Conservation (phyloP, 1,140 invertebrate genomes). For the Galleria mellonella region DNA sequence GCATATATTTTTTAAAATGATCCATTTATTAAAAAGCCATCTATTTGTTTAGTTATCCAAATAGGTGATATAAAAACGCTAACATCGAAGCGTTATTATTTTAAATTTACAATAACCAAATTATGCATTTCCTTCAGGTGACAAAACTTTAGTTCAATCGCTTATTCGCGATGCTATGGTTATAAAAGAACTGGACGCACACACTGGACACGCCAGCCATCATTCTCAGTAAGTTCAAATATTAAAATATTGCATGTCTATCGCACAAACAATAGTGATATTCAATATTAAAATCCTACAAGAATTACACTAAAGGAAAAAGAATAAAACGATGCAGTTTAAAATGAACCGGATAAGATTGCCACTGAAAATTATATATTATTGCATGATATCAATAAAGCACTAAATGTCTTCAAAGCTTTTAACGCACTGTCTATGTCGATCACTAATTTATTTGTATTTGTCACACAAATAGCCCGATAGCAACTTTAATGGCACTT, state of each 20-base stretch:
- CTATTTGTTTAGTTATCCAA: too few species aligned
- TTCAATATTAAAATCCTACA: not conserved
- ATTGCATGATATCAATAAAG: conserved; percentile 11
- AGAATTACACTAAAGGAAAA: not conserved
- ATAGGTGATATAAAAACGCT: too few species aligned
- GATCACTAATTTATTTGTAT: conserved; percentile 64
- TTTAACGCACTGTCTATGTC: conserved; percentile 33
- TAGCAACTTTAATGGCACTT: conserved; percentile 90
- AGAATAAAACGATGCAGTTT: not conserved
- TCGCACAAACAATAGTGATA: conserved; percentile 1
- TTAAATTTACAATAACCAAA: too few species aligned
- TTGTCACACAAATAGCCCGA: conserved; percentile 81
- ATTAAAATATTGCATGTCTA: conserved; percentile 22
- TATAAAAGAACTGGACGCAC: conserved; percentile 83
- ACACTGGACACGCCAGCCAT: conserved; percentile 66
- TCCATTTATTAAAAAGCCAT: too few species aligned
- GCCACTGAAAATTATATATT: not conserved
- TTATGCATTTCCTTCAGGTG: conserved; percentile 71
- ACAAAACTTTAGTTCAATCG: conserved; percentile 89
- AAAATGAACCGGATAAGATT: not conserved
- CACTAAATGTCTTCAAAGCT: conserved; percentile 4
- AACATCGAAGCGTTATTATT: too few species aligned
- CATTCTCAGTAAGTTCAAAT: conserved; percentile 61
- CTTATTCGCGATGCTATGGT: conserved; percentile 88
- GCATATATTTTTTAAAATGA: too few species aligned